Percentiles rank a stretch among this genome's conserved stretches.
These are phyloP conservation scores for Malurus alboscapulatus DNA, from an alignment of 2,113 vertebrate genomes.

Conservation along the genomic window DNA sequence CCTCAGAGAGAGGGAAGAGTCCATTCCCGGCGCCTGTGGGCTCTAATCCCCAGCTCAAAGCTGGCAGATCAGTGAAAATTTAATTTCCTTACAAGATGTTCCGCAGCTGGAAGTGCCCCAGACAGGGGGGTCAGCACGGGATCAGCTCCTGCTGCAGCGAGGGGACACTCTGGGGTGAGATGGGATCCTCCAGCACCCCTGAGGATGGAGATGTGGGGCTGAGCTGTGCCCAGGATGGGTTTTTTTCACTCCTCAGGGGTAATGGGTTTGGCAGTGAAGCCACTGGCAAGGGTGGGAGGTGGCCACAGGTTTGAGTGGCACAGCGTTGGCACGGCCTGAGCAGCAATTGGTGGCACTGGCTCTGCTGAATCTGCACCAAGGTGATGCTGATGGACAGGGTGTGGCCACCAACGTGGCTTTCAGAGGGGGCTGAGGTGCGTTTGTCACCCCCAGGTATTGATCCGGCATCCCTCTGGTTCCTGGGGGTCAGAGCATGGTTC, in stretches of 20 bases:
- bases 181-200: background rate
- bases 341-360: background rate
- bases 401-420: too few relatives aligned
- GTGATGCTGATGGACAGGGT: background rate
- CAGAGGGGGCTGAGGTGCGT: too few relatives aligned
- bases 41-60: background rate
- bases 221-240: background rate
- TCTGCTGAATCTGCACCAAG: background rate
- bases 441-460: too few relatives aligned
- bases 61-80: conserved; percentile 36
- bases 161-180: background rate
- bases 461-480: too few relatives aligned
- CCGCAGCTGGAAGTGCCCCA: conserved; percentile 27
- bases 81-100: conserved; percentile 58
- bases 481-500: too few relatives aligned
- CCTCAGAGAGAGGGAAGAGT: background rate
- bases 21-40: accelerated
- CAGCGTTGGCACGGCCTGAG: background rate
- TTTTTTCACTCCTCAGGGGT: too few relatives aligned
- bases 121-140: background rate
- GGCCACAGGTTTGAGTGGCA: background rate
- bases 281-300: background rate
- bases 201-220: background rate
- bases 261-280: background rate
- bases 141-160: accelerated